Base-by-base conservation (phyloP, 2,113 vertebrate species). In the Larimichthys polyactis region DNA sequence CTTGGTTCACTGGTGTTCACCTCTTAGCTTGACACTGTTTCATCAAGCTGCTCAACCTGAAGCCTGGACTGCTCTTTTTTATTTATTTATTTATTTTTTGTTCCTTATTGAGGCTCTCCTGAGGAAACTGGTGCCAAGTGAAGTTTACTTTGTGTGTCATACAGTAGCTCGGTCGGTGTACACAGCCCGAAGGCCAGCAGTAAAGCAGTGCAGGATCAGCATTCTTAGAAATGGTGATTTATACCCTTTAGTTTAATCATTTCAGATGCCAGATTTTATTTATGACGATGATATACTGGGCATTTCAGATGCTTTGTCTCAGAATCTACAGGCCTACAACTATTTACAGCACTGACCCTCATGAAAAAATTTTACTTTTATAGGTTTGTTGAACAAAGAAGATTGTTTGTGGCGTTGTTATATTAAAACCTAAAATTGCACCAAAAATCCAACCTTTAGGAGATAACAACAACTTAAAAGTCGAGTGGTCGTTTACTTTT, bases 211-310 rank as follows among this genome's bases (percentile, higher is more conserved):
- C 76, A 20, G 27, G 60, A 62, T 71, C 71, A 83, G 75, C 52
- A 4, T 62, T 75, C 43, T 78, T 20, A 36, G 52, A 71, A 75
- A 83, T 49, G n/a, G 36, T 55, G 77, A 83, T 83, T 76, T 44
- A 80, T 57, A 3, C 20, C 40, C 55, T 82, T 80, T 57, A 52
- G 63, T 82, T 75, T 27, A 66, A 71, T 75, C 29, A 65, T 65
- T 78, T 65, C 32, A 54, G 44, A 78, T 75, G 59, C 20, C 71
- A 71, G 16, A 78, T 70, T 51, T 69, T 20, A 52, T 64, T 68
- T 36, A 2, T 52, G 36, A 55, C 15, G 24, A 52, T 63, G 79
- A 86, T 51, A n/a, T 9, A 78, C 2, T 74, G 64, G 65, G 46
- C 83, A 32, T 81, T 68, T 51, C 19, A 74, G 75, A 78, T 71